Evolutionary conservation across 53 echinoderm and acorn worm genomes (phyloP).

Genomic region (Paelopatides confundens): DNA sequence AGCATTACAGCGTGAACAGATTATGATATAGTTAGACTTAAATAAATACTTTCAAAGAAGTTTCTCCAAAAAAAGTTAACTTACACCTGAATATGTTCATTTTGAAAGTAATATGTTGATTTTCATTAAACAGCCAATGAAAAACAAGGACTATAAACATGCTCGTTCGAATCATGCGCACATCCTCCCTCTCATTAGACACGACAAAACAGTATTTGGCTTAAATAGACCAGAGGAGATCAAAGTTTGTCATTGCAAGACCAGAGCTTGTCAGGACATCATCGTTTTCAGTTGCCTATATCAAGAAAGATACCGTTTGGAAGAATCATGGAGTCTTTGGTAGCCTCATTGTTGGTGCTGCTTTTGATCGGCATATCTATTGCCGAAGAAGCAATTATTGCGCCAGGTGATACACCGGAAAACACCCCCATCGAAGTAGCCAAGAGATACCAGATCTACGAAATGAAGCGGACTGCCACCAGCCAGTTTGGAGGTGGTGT

Average conservation of each 20-base stretch:
- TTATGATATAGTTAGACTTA: too few relatives aligned
- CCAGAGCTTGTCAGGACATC: neutral
- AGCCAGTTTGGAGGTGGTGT: conserved; percentile 9
- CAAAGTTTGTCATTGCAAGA: neutral
- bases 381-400: neutral
- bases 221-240: neutral
- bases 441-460: neutral
- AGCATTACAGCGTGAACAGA: too few relatives aligned
- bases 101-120: too few relatives aligned
- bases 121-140: too few relatives aligned
- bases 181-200: neutral
- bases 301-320: neutral
- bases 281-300: neutral
- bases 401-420: neutral
- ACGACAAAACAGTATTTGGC: neutral
- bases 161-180: neutral
- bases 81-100: too few relatives aligned
- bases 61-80: too few relatives aligned
- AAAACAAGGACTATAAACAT: too few relatives aligned
- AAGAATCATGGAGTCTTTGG: neutral
- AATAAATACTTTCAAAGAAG: too few relatives aligned
- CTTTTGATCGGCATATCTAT: neutral
- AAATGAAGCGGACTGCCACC: neutral
- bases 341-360: neutral
- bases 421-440: neutral